These are phyloP conservation scores for Lamellibrachia satsuma DNA, from an alignment of 2,888 invertebrate genomes.

Conservation along the genomic window DNA sequence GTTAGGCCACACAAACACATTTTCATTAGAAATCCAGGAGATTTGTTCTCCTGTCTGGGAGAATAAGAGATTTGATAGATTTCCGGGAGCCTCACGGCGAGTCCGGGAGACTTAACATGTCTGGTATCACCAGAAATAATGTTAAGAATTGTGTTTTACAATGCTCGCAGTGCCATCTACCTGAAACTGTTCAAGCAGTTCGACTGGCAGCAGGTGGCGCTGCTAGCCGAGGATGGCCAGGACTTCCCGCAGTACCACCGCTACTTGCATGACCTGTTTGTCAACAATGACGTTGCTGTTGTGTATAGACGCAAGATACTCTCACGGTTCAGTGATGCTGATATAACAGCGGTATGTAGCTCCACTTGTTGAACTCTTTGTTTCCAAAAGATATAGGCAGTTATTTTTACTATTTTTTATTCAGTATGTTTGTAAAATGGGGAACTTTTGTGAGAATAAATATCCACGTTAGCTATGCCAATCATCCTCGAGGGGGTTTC, in stretches of 20 bases:
- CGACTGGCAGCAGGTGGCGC: conserved; percentile 78
- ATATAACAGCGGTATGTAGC: conserved; percentile 48
- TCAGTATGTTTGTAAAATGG: too few species aligned
- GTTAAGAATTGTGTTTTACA: background rate
- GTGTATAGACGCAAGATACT: conserved; percentile 78
- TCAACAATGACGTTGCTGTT: conserved; percentile 73
- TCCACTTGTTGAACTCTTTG: conserved; percentile 29
- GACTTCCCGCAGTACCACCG: conserved; percentile 82
- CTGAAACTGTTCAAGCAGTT: conserved; percentile 63
- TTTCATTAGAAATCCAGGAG: too few species aligned
- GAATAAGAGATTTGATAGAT: too few species aligned
- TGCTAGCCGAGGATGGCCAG: conserved; percentile 82
- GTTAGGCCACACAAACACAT: too few species aligned
- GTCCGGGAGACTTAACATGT: too few species aligned
- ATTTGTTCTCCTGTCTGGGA: too few species aligned
- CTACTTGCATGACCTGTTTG: conserved; percentile 75
- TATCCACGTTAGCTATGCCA: too few species aligned
- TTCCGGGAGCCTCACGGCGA: too few species aligned
- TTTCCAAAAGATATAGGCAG: background rate
- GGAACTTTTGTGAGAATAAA: too few species aligned
- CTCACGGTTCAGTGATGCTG: conserved; percentile 63
- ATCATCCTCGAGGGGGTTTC: too few species aligned
- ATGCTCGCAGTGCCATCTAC: conserved; percentile 71
- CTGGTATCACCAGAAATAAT: background rate
- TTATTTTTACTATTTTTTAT: too few species aligned